These are phyloP conservation scores for Patagioenas fasciata DNA, from an alignment of 2,113 vertebrate genomes.

Conservation along the genomic window DNA sequence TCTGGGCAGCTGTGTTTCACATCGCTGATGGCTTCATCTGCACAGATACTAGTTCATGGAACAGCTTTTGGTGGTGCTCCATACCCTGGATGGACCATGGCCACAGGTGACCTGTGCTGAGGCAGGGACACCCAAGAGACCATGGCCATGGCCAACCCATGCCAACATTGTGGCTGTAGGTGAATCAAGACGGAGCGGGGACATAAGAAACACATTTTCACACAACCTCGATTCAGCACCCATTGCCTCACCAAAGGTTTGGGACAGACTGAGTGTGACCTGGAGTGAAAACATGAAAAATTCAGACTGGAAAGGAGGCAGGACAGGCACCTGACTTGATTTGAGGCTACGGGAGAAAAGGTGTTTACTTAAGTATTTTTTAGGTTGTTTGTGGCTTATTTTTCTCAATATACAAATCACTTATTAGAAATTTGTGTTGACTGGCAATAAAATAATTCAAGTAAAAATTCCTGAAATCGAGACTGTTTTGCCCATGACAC, in stretches of 20 bases:
- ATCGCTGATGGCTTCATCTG: not conserved
- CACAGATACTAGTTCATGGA: not conserved
- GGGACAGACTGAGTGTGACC: not conserved
- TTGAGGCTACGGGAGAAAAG: not conserved
- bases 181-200: not conserved
- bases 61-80: not conserved
- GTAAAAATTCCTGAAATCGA: not conserved
- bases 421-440: not conserved
- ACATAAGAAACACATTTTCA: not conserved
- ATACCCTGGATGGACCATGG: not conserved
- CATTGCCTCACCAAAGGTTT: not conserved
- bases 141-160: not conserved
- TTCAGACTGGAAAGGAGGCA: not conserved
- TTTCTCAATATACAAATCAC: not conserved
- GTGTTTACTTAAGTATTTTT: not conserved
- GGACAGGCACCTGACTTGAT: not conserved
- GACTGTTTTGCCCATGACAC: not conserved
- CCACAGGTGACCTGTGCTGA: rapidly evolving
- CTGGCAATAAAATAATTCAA: not conserved
- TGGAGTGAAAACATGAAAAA: not conserved
- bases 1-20: not conserved
- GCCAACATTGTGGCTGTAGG: no score
- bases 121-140: not conserved
- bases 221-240: not conserved
- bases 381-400: not conserved